A percentile compares a stretch with the other conserved stretches of the same genome.
phyloP scores from a whole-genome alignment of 1,140 invertebrate species.

The Zaprionus ornatus region DNA sequence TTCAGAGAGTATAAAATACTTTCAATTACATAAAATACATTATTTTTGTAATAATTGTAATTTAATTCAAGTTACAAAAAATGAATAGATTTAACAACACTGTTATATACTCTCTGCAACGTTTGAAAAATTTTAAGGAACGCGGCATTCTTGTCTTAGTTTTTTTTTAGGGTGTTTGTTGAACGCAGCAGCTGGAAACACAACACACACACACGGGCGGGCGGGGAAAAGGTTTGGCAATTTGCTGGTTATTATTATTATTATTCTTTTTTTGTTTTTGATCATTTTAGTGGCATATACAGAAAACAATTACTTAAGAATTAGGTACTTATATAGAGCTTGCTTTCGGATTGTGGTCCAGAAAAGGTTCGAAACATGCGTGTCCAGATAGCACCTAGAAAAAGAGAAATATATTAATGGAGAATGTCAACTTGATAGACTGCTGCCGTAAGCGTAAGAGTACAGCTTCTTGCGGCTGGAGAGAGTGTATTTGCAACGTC shows the following conservation, averaged over 20 bases:
- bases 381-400: conserved; percentile 18
- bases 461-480: background rate
- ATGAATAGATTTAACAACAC: background rate
- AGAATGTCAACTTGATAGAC: background rate
- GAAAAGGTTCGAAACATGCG: background rate
- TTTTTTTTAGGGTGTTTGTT: conserved; percentile 28
- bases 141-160: conserved; percentile 26
- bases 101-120: conserved; percentile 8
- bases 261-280: conserved; percentile 22
- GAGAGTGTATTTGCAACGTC: background rate
- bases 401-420: conserved; percentile 65
- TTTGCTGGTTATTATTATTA: conserved; percentile 49
- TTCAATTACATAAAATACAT: background rate
- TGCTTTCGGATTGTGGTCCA: conserved; percentile 3
- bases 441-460: background rate
- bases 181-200: conserved; percentile 37
- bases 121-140: conserved; percentile 10
- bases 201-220: conserved; percentile 32
- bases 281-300: conserved; percentile 46
- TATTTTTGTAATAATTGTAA: background rate
- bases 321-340: conserved; percentile 47
- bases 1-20: conserved; percentile 6
- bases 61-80: background rate
- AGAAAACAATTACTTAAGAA: conserved; percentile 49
- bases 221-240: conserved; percentile 39